Conservation (phyloP, 2,113 vertebrate genomes). For the Suncus etruscus region DNA sequence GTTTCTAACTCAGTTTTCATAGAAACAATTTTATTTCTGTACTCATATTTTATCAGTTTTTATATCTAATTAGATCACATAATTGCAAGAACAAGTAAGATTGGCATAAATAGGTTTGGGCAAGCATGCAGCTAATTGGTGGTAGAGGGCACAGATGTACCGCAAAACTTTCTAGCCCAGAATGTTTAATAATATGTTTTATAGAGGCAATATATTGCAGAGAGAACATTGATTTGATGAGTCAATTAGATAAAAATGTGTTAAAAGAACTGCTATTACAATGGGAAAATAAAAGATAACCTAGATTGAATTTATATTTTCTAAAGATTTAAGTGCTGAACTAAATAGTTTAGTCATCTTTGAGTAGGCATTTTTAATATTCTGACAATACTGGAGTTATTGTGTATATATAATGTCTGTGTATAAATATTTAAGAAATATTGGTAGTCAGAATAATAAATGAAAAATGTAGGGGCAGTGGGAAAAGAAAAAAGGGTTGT, state of each 20-base stretch:
- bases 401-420: not conserved
- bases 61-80: constrained; percentile 71
- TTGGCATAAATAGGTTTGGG: constrained; percentile 58
- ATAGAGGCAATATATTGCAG: not conserved
- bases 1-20: constrained; percentile 43
- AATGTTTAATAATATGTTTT: constrained; percentile 38
- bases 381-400: not conserved
- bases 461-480: not conserved
- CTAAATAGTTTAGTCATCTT: constrained; percentile 16
- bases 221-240: constrained; percentile 47
- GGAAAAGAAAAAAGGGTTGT: not conserved
- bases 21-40: constrained; percentile 65
- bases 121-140: constrained; percentile 64
- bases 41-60: constrained; percentile 64
- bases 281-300: constrained; percentile 18
- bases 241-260: constrained; percentile 59
- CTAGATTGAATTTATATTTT: not conserved
- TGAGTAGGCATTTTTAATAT: constrained; percentile 16
- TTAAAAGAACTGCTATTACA: constrained; percentile 45
- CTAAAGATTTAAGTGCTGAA: constrained; percentile 6
- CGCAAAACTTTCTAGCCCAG: not conserved
- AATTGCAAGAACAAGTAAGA: constrained; percentile 68
- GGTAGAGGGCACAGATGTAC: constrained; percentile 13
- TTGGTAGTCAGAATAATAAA: not conserved
- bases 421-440: not conserved